Evolutionary conservation across 2,113 vertebrate species (phyloP).

Genomic region (Hemiscyllium ocellatum): DNA sequence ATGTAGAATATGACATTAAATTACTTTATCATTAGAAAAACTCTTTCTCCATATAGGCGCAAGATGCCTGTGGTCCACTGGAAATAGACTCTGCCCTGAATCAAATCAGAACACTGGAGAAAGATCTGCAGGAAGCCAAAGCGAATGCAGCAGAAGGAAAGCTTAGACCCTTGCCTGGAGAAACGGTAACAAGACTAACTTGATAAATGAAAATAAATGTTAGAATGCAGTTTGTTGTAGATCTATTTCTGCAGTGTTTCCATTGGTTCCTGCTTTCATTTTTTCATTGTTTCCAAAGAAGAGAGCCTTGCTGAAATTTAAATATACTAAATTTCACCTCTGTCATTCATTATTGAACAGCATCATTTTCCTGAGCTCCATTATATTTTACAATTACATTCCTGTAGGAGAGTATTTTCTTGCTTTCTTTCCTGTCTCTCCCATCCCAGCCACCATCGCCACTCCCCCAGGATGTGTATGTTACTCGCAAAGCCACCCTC

Average conservation of each 20-base stretch:
- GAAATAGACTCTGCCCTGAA: constrained; percentile 89
- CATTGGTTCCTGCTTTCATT: background rate
- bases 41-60: constrained; percentile 61
- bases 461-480: no score
- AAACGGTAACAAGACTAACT: constrained; percentile 65
- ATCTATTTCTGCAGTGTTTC: background rate
- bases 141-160: constrained; percentile 76
- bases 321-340: background rate
- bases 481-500: background rate
- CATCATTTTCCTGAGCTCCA: background rate
- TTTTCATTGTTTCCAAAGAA: background rate
- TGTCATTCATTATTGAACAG: background rate
- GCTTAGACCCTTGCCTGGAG: constrained; percentile 85
- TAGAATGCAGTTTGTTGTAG: background rate
- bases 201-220: background rate
- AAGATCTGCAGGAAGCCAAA: constrained; percentile 84
- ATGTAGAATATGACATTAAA: background rate
- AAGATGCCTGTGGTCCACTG: constrained; percentile 88
- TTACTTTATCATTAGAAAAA: background rate
- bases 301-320: background rate
- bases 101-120: constrained; percentile 79
- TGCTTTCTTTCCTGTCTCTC: no score
- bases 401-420: background rate
- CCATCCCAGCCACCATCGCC: no score
- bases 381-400: background rate